phyloP scores from a whole-genome alignment of 2,888 invertebrate genomes.

The Apamea epomidion region DNA sequence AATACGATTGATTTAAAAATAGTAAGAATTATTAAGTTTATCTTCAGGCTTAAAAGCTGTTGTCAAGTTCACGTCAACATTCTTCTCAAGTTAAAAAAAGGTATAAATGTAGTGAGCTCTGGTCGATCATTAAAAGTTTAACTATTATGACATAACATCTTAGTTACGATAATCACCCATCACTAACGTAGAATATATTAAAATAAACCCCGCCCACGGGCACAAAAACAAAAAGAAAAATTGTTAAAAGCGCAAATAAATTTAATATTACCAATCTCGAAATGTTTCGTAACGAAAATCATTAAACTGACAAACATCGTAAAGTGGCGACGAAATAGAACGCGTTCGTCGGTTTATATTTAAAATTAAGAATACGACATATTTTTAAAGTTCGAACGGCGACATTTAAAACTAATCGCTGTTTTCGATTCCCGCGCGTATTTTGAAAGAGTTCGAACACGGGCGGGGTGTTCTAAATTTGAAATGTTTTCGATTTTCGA shows the following conservation, averaged over 20 bases:
- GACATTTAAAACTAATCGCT: slow-evolving; percentile 90
- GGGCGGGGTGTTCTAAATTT: slow-evolving; percentile 84
- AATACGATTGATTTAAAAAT: slow-evolving; percentile 13
- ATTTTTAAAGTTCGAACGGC: slow-evolving; percentile 89
- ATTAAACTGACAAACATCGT: slow-evolving; percentile 88
- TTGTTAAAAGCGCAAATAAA: slow-evolving; percentile 78
- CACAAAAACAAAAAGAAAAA: slow-evolving; percentile 69
- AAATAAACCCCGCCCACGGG: slow-evolving; percentile 61
- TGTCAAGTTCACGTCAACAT: slow-evolving; percentile 36
- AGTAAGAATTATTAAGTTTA: not conserved
- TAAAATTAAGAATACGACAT: slow-evolving; percentile 89
- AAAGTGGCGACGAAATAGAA: slow-evolving; percentile 88
- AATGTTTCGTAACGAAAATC: slow-evolving; percentile 83
- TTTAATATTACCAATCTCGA: slow-evolving; percentile 80
- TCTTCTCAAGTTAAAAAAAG: slow-evolving; percentile 44
- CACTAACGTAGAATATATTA: slow-evolving; percentile 59
- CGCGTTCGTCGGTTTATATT: slow-evolving; percentile 87
- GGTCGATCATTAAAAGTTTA: slow-evolving; percentile 64
- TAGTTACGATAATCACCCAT: slow-evolving; percentile 65
- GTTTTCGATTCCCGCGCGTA: slow-evolving; percentile 89
- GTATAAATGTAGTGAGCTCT: slow-evolving; percentile 54
- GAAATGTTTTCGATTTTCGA: slow-evolving; percentile 88
- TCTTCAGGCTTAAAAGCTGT: slow-evolving; percentile 9
- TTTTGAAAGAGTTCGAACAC: slow-evolving; percentile 87
- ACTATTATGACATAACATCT: slow-evolving; percentile 63